Percentiles rank a stretch among this genome's conserved stretches.
These are phyloP conservation scores for Amitus sp. DNA, from an alignment of 2,888 invertebrate species.

Conservation along the genomic window DNA sequence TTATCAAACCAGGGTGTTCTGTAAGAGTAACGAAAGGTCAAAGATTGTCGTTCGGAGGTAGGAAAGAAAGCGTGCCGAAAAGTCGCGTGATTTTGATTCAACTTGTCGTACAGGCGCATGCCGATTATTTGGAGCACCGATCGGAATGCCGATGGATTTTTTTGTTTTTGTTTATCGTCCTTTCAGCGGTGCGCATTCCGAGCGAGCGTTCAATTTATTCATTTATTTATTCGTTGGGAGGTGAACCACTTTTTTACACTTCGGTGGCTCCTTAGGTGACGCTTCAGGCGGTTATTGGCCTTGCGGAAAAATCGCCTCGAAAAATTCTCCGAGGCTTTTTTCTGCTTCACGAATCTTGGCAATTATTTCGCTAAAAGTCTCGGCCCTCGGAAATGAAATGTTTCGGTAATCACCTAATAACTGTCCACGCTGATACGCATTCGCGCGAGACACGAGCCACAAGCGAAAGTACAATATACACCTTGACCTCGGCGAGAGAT, in stretches of 20 bases:
- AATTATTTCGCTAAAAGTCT: too few relatives aligned
- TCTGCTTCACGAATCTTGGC: too few relatives aligned
- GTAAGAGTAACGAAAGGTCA: too few relatives aligned
- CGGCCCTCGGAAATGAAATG: too few relatives aligned
- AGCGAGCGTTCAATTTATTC: conserved; percentile 44
- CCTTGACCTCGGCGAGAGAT: conserved; percentile 55
- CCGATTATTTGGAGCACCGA: conserved; percentile 10
- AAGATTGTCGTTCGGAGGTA: too few relatives aligned
- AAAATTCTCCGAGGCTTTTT: neutral
- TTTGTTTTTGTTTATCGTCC: conserved; percentile 12
- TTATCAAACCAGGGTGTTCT: too few relatives aligned
- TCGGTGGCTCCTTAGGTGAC: neutral
- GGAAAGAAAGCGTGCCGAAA: neutral
- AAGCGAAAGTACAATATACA: conserved; percentile 30
- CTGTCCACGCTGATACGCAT: conserved; percentile 12
- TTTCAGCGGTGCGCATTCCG: conserved; percentile 22
- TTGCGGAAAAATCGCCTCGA: neutral
- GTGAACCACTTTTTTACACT: conserved; percentile 5
- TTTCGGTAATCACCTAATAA: conserved; percentile 28
- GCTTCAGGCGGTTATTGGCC: neutral
- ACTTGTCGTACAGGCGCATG: conserved; percentile 6
- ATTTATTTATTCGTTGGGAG: conserved; percentile 43
- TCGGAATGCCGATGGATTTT: conserved; percentile 6
- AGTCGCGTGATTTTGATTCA: conserved; percentile 19
- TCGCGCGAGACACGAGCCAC: conserved; percentile 17